These are phyloP conservation scores for Leuctra nigra DNA, from an alignment of 2,888 invertebrate genomes.

Conservation along the genomic window DNA sequence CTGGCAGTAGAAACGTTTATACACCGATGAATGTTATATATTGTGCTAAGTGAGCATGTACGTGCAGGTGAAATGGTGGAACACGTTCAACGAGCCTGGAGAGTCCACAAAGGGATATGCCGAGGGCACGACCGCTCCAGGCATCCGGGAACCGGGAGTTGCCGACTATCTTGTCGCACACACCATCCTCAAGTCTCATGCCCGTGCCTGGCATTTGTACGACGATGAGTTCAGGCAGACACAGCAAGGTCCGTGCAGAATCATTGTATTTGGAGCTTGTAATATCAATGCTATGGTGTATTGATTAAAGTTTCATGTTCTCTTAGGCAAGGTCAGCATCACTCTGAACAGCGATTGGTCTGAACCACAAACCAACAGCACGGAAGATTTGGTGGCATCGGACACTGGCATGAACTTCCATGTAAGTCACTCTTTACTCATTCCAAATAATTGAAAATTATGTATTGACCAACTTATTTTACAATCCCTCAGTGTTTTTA, in stretches of 20 bases:
- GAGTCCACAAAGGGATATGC: conserved; percentile 15
- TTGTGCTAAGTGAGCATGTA: no score
- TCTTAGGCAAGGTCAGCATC: conserved; percentile 21
- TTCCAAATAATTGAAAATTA: no score
- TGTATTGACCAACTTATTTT: no score
- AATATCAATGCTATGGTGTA: not conserved
- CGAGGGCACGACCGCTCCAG: conserved; percentile 12
- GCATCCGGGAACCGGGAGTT: conserved; percentile 34
- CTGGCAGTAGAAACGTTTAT: no score
- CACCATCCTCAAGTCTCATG: conserved; percentile 39
- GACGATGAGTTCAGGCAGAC: conserved; percentile 33
- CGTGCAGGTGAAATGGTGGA: conserved; percentile 26
- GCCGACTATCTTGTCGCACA: conserved; percentile 47
- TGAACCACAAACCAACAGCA: conserved; percentile 17
- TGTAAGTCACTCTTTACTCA: no score
- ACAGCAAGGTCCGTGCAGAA: conserved; percentile 26
- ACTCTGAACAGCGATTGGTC: conserved; percentile 23
- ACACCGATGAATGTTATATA: no score
- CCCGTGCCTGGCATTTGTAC: conserved; percentile 37
- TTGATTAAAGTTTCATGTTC: no score
- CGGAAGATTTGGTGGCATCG: conserved; percentile 19
- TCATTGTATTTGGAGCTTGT: no score
- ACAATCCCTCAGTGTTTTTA: no score
- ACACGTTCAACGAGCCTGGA: conserved; percentile 27
- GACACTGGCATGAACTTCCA: conserved; percentile 10